These are phyloP conservation scores for Papilio dardanus DNA, from an alignment of 1,140 invertebrate species.

Conservation along the genomic window DNA sequence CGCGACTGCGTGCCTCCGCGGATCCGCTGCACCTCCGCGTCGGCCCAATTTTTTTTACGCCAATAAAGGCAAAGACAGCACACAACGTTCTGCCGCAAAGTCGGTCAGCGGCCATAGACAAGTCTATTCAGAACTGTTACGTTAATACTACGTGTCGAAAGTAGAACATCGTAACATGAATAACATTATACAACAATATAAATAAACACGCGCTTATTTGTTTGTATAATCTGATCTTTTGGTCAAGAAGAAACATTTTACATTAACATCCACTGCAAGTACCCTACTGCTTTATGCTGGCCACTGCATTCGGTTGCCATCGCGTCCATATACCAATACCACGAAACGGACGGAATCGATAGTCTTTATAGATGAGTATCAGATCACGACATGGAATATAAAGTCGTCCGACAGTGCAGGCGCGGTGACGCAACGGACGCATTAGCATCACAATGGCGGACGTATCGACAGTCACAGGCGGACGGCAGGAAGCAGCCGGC, in stretches of 20 bases:
- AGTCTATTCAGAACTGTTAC: constrained; percentile 17
- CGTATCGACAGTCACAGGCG: constrained; percentile 55
- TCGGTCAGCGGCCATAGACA: constrained; percentile 29
- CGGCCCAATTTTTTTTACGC: constrained; percentile 43
- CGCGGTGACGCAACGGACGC: constrained; percentile 51
- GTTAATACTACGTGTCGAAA: constrained; percentile 6
- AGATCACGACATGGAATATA: constrained; percentile 34
- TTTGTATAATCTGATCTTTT: neutral
- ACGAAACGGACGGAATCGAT: constrained; percentile 13
- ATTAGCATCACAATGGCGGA: constrained; percentile 67
- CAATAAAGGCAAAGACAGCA: constrained; percentile 36
- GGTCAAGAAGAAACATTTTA: neutral
- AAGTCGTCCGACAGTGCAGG: constrained; percentile 24
- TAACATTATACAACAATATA: neutral
- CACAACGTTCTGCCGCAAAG: neutral
- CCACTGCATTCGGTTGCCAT: neutral
- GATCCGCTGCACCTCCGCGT: constrained; percentile 46
- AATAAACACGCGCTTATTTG: neutral
- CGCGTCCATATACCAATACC: neutral
- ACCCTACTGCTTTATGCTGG: too few species aligned
- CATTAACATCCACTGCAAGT: too few species aligned
- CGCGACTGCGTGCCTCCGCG: constrained; percentile 53
- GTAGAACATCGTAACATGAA: neutral
- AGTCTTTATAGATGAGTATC: constrained; percentile 13
- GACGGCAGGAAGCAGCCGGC: constrained; percentile 53